A percentile compares a stretch with the other conserved stretches of the same genome.
These are phyloP conservation scores for Hyperoplus immaculatus DNA, from an alignment of 2,797 vertebrate genomes.

Conservation along the genomic window DNA sequence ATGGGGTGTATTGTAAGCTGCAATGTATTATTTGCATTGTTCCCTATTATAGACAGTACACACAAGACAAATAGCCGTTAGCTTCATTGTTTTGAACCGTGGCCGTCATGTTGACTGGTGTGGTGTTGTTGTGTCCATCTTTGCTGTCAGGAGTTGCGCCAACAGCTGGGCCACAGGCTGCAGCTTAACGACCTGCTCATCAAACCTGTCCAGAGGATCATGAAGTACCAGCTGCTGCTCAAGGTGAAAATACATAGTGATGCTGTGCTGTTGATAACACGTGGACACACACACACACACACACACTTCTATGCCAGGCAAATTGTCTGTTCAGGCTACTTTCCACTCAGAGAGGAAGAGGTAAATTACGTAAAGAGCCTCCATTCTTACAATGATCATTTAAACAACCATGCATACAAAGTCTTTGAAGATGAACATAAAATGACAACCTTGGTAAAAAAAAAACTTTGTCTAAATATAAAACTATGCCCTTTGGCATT, in stretches of 20 bases:
- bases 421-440: constrained; percentile 62
- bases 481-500: constrained; percentile 53
- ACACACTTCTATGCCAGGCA: not conserved
- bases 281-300: constrained; percentile 22
- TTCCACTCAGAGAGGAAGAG: constrained; percentile 40
- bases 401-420: constrained; percentile 36
- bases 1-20: constrained; percentile 24
- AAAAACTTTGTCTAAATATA: constrained; percentile 55
- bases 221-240: constrained; percentile 98
- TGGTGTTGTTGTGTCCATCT: constrained; percentile 42
- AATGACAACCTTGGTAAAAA: constrained; percentile 55
- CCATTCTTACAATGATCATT: constrained; percentile 10
- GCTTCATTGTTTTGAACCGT: constrained; percentile 5
- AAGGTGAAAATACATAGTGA: constrained; percentile 87
- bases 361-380: constrained; percentile 34
- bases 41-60: constrained; percentile 35
- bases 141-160: constrained; percentile 91
- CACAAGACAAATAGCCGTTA: constrained; percentile 34
- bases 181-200: constrained; percentile 98
- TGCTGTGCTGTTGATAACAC: constrained; percentile 42
- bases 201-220: constrained; percentile 99
- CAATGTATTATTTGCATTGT: constrained; percentile 51
- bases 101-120: constrained; percentile 50
- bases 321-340: constrained; percentile 17
- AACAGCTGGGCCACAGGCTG: constrained; percentile 95